Evolutionary conservation across 2,797 vertebrate genomes (phyloP).

Genomic region (Chanos chanos): DNA sequence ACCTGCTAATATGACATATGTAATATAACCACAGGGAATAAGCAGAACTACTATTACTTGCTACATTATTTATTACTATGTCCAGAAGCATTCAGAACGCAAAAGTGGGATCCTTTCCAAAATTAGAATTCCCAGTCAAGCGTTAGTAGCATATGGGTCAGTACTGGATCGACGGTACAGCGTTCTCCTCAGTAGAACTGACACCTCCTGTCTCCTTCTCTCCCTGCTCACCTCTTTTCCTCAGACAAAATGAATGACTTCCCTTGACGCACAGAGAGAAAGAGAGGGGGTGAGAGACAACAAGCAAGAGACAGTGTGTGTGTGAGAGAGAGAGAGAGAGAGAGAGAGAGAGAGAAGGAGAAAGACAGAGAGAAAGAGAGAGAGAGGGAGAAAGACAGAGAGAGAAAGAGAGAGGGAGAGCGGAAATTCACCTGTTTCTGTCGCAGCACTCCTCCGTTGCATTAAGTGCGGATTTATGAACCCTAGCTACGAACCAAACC

Average conservation of each 20-base stretch:
- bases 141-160: not conserved
- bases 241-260: conserved; percentile 61
- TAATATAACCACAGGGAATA: too few relatives aligned
- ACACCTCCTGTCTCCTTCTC: not conserved
- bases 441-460: conserved; percentile 59
- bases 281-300: not conserved
- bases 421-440: conserved; percentile 66
- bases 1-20: too few relatives aligned
- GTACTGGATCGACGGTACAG: not conserved
- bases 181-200: not conserved
- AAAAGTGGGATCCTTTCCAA: too few relatives aligned
- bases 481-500: conserved; percentile 68
- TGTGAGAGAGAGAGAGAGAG: not conserved
- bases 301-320: not conserved
- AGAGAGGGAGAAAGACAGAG: not conserved
- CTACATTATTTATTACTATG: too few relatives aligned
- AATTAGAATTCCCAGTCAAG: conserved; percentile 5
- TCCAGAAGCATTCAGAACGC: too few relatives aligned
- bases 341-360: not conserved
- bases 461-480: conserved; percentile 73
- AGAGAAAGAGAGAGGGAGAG: not conserved
- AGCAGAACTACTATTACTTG: too few relatives aligned
- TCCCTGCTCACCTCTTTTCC: not conserved
- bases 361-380: too few relatives aligned
- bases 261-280: conserved; percentile 40